Evolutionary conservation across 2,888 invertebrate species (phyloP), one percentile per base, ranked within the genome.

Genomic region (Gymnocheta viridis): DNA sequence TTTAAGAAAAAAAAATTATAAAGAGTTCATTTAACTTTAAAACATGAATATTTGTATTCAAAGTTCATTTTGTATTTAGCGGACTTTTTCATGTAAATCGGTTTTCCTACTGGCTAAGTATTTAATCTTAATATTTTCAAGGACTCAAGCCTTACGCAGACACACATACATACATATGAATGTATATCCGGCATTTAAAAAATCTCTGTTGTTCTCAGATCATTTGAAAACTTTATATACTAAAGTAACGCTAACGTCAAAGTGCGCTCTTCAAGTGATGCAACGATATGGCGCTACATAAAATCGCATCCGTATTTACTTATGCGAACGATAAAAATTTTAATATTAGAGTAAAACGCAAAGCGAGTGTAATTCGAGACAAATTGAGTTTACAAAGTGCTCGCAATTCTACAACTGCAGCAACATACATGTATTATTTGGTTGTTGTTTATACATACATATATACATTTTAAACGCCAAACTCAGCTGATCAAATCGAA

Each of bases 1-100:
- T 38, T 58, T 58, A 17, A 44, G 29, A 58, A 29, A 17, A 70
- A 29, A 27, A 62, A 41, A 41, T 54, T 49, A 49, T 27, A 47
- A 51, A 73, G 38, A 74, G 64, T 74, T 64, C 54, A 54, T 54
- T 64, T 74, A 74, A 62, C 73, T 74, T 54, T 51, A 14, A 38
- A 14, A 41, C 17, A 24, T 14, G 12, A 35, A 51, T 19, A 41
- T 17, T 22, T 56, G 12, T 70, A 32, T 29, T 9, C 17, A 41
- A 56, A 70, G 29, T 19, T 70, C 19, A 51, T 24, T 2, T 19
- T 38, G 17, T 14, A 41, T 29, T 56, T 56, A 5, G 29, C 29
- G 4, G 3, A 49, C 7, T 51, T 69, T 69, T 69, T n/a, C 24
- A n/a, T 24, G 17, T 56, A 56, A 51, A 56, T 56, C 14, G 29